These are phyloP conservation scores for Porites cylindrica DNA, from an alignment of 92 coral and sea anemone genomes.

Conservation along the genomic window DNA sequence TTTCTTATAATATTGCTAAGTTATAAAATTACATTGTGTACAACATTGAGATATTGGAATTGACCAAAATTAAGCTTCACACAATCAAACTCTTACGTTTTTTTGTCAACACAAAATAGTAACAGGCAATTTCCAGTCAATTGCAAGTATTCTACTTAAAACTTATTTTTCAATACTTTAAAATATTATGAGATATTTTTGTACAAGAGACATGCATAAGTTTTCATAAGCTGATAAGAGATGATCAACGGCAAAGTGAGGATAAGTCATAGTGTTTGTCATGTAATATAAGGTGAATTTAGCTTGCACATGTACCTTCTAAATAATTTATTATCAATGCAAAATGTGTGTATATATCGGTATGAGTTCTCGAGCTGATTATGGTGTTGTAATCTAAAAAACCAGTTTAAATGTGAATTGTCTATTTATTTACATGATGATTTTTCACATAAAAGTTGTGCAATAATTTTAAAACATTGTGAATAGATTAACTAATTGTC, in stretches of 20 bases:
- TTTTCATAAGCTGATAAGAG: background rate
- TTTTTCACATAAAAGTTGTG: background rate
- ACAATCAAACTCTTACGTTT: no score
- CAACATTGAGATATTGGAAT: no score
- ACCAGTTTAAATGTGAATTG: background rate
- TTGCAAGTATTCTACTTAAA: background rate
- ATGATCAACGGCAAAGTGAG: constrained; percentile 24
- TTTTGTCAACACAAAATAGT: no score
- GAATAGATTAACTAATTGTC: no score
- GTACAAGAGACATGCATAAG: background rate
- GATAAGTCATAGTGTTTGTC: constrained; percentile 6
- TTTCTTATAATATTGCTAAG: no score
- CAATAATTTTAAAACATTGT: background rate
- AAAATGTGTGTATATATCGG: constrained; percentile 14
- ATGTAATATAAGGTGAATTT: background rate
- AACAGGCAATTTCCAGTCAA: constrained; percentile 24
- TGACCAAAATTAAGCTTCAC: no score
- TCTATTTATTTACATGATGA: background rate
- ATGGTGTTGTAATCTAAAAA: background rate
- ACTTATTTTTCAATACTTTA: background rate
- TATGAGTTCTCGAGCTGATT: constrained; percentile 24
- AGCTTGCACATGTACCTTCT: background rate
- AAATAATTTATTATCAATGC: background rate
- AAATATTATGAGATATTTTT: background rate
- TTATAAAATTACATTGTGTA: no score